Evolutionary conservation across 2,888 invertebrate species (phyloP), one percentile per base, ranked within the genome.

Genomic region (Lamellibrachia satsuma): DNA sequence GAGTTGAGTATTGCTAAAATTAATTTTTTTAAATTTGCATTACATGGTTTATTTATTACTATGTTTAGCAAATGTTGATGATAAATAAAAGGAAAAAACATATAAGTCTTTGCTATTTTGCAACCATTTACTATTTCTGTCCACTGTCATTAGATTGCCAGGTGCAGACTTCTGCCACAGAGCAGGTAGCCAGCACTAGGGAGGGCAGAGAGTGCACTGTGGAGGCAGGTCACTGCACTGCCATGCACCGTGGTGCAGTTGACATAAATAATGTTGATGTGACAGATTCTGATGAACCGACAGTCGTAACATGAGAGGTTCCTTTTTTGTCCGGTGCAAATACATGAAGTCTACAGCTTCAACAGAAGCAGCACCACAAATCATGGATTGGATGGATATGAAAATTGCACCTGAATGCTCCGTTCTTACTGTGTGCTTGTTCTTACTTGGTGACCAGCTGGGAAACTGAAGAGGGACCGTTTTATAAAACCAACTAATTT

Each of bases 261-360:
- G 75, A 75, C 75, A 75, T 75, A 75, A 75, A 75, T n/a, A 75
- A 75, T 22, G 75, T 75, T 75, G 75, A 75, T 75, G 75, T 75
- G 75, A 75, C 75, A 75, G 75, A 22, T 75, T 75, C 75, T 75
- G 75, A 75, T 75, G 75, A 75, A 75, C 75, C 7, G 75, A 75
- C 75, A 75, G 75, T 75, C 22, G 75, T 75, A 75, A 75, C 22
- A 22, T 15, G 75, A 75, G 75, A 75, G 11, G 75, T 75, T 75
- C 15, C 75, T 75, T 75, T 75, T 75, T 75, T 75, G 15, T 15
- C 75, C 75, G 22, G 75, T 75, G 75, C 75, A 15, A 75, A 75
- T 75, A 75, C 75, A 75, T 75, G 75, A 75, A 75, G 75, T 22
- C 75, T 75, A 75, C 75, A 11, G 75, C n/a, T 6, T 75, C 11